Conservation (phyloP, 92 coral and sea anemone genomes). For the Diadumene lineata region DNA sequence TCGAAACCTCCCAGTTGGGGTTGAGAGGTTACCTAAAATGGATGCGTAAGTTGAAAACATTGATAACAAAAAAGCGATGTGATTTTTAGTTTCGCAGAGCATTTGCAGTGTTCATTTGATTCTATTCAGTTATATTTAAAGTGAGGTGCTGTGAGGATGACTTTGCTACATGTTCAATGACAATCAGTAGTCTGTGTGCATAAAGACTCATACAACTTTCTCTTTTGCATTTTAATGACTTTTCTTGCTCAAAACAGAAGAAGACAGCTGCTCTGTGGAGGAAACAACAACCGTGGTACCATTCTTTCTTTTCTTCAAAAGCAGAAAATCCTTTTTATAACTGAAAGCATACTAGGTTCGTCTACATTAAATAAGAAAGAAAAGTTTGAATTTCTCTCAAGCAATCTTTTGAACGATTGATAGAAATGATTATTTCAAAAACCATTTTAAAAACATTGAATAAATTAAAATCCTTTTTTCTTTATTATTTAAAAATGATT, state of each 20-base stretch:
- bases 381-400: no score
- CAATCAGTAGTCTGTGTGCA: conserved; percentile 27
- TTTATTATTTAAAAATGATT: no score
- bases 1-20: neutral
- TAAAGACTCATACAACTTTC: conserved; percentile 4
- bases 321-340: neutral
- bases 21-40: no score
- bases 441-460: no score
- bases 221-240: conserved; percentile 32
- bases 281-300: neutral
- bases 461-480: no score
- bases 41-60: neutral
- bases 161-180: conserved; percentile 15
- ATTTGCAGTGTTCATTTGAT: conserved; percentile 23
- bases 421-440: no score
- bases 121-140: conserved; percentile 14
- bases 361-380: no score
- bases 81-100: neutral
- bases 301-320: neutral
- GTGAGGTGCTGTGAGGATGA: conserved; percentile 19
- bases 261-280: conserved; percentile 15
- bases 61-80: neutral
- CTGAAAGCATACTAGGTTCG: neutral
- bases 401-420: neutral
- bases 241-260: neutral